Evolutionary conservation across 2,888 invertebrate genomes (phyloP), one percentile per base, ranked within the genome.

Genomic region (Scrobipalpa costella): DNA sequence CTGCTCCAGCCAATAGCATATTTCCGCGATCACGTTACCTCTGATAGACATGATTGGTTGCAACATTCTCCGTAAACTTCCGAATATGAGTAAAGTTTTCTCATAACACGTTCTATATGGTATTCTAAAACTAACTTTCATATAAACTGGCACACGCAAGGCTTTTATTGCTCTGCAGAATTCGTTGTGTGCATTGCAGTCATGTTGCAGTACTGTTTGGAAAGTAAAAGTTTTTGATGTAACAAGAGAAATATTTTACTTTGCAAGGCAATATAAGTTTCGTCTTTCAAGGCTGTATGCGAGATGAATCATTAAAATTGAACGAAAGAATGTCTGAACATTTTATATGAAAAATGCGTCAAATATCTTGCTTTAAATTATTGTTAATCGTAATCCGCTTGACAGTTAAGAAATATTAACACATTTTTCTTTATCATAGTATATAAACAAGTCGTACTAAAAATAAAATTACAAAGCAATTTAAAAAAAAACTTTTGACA

Each of bases 141-240:
- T 44, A 58, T 33, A 47, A 60, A 47, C 60, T 49, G 58, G 60
- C 60, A 34, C 49, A 47, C 33, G 47, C 57, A 21, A 38, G 38
- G 19, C 40, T 40, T 15, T 40, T 59, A 33, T 19, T 40, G 38
- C 17, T 15, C 40, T 58, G 47, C 47, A 59, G 13, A 40, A 44
- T 44, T 44, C n/a, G 44, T 47, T 44, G 59, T 47, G 59, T 44
- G 59, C 59, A 44, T 34, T 59, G 59, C 59, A 59, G 59, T 59
- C 36, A 17, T 47, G 27, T 44, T 59, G 33, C 44, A 19, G 59
- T 40, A 59, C 38, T 59, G 27, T n/a, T 15, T 8, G 3, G 13
- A 60, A 38, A 38, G 15, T 60, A n/a, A 59, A 40, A 59, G 38
- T 59, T 59, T 21, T 17, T 59, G 3, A 59, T 44, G 58, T 19